Evolutionary conservation across 2,888 invertebrate species (phyloP).

Genomic region (Petrolisthes manimaculis): DNA sequence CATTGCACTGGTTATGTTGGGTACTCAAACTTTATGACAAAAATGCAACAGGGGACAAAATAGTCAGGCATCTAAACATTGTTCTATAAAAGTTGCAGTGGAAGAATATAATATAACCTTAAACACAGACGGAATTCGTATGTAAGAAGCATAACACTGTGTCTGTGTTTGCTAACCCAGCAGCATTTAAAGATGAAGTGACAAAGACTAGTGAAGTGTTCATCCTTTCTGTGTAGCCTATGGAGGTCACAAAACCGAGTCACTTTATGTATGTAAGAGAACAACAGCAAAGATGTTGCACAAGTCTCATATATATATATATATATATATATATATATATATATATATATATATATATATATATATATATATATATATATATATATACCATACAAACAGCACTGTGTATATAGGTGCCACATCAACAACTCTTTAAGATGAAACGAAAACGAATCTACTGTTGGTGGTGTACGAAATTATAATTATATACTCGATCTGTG

Average conservation of each 20-base stretch:
- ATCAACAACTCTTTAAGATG: too few species aligned
- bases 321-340: too few species aligned
- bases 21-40: constrained; percentile 27
- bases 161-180: constrained; percentile 14
- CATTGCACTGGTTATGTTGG: not conserved
- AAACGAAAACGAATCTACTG: too few species aligned
- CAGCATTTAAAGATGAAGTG: constrained; percentile 23
- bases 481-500: too few species aligned
- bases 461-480: too few species aligned
- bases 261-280: constrained; percentile 15
- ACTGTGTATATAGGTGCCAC: too few species aligned
- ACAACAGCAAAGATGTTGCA: constrained; percentile 5
- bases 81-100: constrained; percentile 27
- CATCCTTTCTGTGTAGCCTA: not conserved
- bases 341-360: too few species aligned
- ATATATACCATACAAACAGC: too few species aligned
- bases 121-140: constrained; percentile 23
- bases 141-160: constrained; percentile 20
- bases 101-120: constrained; percentile 23
- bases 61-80: constrained; percentile 19
- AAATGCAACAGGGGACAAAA: constrained; percentile 29
- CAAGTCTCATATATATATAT: not conserved
- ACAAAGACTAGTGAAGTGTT: constrained; percentile 19
- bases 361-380: too few species aligned
- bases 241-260: not conserved